A percentile compares a stretch with the other conserved stretches of the same genome.
These are phyloP conservation scores for Spea multiplicata DNA, from an alignment of 2,113 vertebrate species.

Conservation along the genomic window DNA sequence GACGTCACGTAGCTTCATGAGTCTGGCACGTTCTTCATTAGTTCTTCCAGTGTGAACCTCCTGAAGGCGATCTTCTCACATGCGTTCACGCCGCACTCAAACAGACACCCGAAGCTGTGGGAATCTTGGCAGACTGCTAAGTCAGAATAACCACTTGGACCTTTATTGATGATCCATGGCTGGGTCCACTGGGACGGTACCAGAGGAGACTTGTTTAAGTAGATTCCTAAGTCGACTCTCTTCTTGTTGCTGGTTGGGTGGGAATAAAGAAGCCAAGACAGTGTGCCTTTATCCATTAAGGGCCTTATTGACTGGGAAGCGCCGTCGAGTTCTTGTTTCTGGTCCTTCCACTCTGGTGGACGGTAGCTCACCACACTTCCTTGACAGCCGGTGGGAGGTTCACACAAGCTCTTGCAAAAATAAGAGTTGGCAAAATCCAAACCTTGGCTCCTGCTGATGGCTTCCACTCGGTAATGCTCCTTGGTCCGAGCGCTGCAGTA, in stretches of 20 bases:
- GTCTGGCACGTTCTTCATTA: slow-evolving; percentile 33
- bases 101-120: slow-evolving; percentile 77
- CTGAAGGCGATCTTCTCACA: slow-evolving; percentile 65
- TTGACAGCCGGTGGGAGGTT: slow-evolving; percentile 76
- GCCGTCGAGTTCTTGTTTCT: neutral
- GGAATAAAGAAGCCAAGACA: slow-evolving; percentile 83
- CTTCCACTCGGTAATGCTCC: slow-evolving; percentile 67
- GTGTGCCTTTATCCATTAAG: neutral
- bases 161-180: slow-evolving; percentile 73
- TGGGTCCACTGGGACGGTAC: slow-evolving; percentile 63
- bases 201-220: slow-evolving; percentile 74
- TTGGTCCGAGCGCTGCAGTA: slow-evolving; percentile 82
- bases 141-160: slow-evolving; percentile 88
- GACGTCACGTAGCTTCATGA: neutral
- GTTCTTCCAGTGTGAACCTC: slow-evolving; percentile 55
- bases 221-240: slow-evolving; percentile 78
- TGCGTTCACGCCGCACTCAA: slow-evolving; percentile 72
- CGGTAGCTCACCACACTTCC: slow-evolving; percentile 85
- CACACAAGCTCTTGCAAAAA: slow-evolving; percentile 62
- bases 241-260: slow-evolving; percentile 72
- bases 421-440: slow-evolving; percentile 62
- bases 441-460: slow-evolving; percentile 69
- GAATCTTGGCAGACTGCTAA: slow-evolving; percentile 69
- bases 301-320: neutral
- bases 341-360: slow-evolving; percentile 14